Base-by-base conservation (phyloP, 2,797 vertebrate genomes). In the Sebastes kiyomatsui region DNA sequence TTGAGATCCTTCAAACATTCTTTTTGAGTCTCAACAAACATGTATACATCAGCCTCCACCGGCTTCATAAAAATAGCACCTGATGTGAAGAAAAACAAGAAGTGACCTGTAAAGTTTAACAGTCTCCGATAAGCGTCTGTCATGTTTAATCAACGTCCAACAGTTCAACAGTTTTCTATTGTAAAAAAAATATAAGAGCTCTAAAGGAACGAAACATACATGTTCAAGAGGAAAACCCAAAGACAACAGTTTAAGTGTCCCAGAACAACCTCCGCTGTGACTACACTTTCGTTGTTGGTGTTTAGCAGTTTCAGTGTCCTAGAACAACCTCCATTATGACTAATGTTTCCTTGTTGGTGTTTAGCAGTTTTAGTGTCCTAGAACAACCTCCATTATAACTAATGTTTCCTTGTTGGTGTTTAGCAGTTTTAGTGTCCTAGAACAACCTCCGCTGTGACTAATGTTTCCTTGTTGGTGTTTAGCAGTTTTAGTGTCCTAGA, bases 241-340 rank as follows among this genome's bases (percentile, higher is more conserved):
- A n/a, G 49, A 52, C 18, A 52, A 52, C 49, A 52, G 49, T 46
- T 49, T 49, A 8, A 49, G 18, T 20, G 46, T 49, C 46, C 46
- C 7, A 3, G 46, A 49, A 49, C 18, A 49, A 49, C 46, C 46
- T 49, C 18, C 3, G 3, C 18, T 49, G 6, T 49, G 46, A 18
- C 16, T 49, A 49, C 27, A 64, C 58, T 42, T 68, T 77, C 56
- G 18, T 74, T 72, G 80, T 68, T 67, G 30, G 62, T 7, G 32
- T 60, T 64, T 7, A 7, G 8, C 28, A 42, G 58, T 49, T 8
- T 0, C 12, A 35, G 33, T 35, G 33, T 35, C 33, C 33, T 4
- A 33, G 33, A 33, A 33, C 33, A 33, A 33, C 33, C 33, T 33
- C 32, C 32, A 4, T 4, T 33, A 11, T 33, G 33, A 33, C 33